A percentile compares a stretch with the other conserved stretches of the same genome.
phyloP scores from a whole-genome alignment of 1,140 invertebrate genomes.

The Orius laevigatus region DNA sequence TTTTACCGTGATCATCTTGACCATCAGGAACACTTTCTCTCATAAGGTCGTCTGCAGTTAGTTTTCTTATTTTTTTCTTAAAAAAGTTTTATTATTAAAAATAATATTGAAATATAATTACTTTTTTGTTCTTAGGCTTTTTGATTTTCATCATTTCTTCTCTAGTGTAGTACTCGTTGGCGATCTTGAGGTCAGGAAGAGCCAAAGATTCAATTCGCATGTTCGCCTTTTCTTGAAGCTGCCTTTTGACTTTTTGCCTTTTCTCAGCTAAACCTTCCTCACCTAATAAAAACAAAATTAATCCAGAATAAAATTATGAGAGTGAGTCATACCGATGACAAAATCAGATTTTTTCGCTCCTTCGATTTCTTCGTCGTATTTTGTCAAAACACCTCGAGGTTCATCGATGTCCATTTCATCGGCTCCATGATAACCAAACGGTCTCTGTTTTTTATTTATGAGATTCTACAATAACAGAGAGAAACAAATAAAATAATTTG shows the following conservation, averaged over 20 bases:
- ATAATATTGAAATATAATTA: too few relatives aligned
- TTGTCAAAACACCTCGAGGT: conserved; percentile 58
- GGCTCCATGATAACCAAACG: conserved; percentile 60
- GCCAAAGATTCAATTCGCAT: conserved; percentile 57
- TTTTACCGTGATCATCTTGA: too few relatives aligned
- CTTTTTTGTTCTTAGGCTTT: conserved; percentile 68
- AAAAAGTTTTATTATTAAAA: too few relatives aligned
- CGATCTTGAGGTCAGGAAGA: conserved; percentile 47
- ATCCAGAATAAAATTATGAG: conserved; percentile 15
- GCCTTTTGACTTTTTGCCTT: conserved; percentile 24
- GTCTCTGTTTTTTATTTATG: conserved; percentile 67
- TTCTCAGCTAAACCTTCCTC: conserved; percentile 32
- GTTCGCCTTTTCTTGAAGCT: conserved; percentile 39
- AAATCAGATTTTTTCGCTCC: conserved; percentile 65
- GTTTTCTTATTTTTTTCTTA: too few relatives aligned
- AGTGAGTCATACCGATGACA: conserved; percentile 40
- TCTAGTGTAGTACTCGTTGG: conserved; percentile 76
- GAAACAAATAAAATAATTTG: conserved; percentile 6
- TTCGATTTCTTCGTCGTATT: conserved; percentile 94
- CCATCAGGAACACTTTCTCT: too few relatives aligned
- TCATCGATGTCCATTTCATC: conserved; percentile 78
- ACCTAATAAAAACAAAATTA: conserved; percentile 23
- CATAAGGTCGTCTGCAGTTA: too few relatives aligned
- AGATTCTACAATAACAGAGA: conserved; percentile 47
- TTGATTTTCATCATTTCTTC: conserved; percentile 70